Conservation (phyloP, 2,888 invertebrate genomes). For the Heliconius charithonia region DNA sequence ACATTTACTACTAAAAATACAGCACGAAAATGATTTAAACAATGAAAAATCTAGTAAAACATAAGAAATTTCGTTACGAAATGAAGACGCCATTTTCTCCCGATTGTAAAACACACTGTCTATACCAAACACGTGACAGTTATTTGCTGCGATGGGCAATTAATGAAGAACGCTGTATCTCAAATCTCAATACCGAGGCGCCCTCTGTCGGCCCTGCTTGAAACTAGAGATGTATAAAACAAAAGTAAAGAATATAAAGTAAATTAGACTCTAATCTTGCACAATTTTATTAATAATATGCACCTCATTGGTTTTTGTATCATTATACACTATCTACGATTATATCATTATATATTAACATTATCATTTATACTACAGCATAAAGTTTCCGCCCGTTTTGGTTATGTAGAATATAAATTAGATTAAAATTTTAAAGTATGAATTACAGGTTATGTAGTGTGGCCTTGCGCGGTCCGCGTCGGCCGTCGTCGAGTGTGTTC, state of each 20-base stretch:
- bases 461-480: conserved; percentile 4
- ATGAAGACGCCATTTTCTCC: too few species aligned
- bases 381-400: background rate
- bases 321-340: background rate
- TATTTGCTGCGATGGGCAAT: too few species aligned
- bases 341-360: background rate
- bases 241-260: background rate
- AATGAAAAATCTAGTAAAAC: too few species aligned
- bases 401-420: background rate
- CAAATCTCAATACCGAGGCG: too few species aligned
- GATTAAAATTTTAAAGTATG: conserved; percentile 9
- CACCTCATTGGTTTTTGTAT: background rate
- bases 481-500: conserved; percentile 57
- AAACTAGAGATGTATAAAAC: background rate
- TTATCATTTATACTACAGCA: background rate
- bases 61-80: too few species aligned
- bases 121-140: too few species aligned
- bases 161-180: too few species aligned
- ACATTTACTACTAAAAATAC: too few species aligned
- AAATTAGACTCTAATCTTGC: background rate
- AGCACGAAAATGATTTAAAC: too few species aligned
- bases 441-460: conserved; percentile 28
- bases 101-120: too few species aligned
- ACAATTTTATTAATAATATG: background rate
- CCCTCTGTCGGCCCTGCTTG: too few species aligned